phyloP scores from a whole-genome alignment of 2,797 vertebrate species.

The Benthosema pterotum region DNA sequence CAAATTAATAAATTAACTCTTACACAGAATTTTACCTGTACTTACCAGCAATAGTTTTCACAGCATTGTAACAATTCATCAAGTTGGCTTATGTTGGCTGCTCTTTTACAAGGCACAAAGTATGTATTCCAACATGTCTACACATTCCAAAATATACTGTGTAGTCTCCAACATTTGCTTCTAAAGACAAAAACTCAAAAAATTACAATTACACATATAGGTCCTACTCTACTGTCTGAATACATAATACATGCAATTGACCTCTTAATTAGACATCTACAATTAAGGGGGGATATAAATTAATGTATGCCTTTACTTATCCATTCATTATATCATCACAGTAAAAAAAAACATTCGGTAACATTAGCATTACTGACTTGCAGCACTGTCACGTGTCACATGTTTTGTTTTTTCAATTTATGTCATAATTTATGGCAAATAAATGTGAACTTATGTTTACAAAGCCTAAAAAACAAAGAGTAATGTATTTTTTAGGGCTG shows the following conservation, averaged over 20 bases:
- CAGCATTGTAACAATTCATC: not conserved
- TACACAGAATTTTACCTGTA: not conserved
- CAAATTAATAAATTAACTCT: not conserved
- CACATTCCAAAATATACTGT: not conserved
- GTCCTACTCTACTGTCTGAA: not conserved
- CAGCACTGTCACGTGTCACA: slow-evolving; percentile 11
- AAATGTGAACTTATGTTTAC: no score
- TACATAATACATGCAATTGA: not conserved
- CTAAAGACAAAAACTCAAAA: not conserved
- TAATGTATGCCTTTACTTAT: not conserved
- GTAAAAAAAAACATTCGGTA: no score
- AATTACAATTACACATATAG: not conserved
- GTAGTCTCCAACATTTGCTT: slow-evolving; percentile 7
- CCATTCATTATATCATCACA: no score
- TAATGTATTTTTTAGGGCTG: no score
- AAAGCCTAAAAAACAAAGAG: no score
- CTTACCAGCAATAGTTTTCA: not conserved
- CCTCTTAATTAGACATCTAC: slow-evolving; percentile 1
- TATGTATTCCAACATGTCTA: slow-evolving; percentile 2
- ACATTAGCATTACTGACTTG: no score
- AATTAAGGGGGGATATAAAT: not conserved
- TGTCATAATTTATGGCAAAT: no score
- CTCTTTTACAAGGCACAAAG: not conserved
- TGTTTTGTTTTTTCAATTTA: no score
- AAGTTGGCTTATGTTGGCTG: not conserved